These are phyloP conservation scores for Hippocampus guttulatus DNA, from an alignment of 2,113 vertebrate genomes.

Conservation along the genomic window DNA sequence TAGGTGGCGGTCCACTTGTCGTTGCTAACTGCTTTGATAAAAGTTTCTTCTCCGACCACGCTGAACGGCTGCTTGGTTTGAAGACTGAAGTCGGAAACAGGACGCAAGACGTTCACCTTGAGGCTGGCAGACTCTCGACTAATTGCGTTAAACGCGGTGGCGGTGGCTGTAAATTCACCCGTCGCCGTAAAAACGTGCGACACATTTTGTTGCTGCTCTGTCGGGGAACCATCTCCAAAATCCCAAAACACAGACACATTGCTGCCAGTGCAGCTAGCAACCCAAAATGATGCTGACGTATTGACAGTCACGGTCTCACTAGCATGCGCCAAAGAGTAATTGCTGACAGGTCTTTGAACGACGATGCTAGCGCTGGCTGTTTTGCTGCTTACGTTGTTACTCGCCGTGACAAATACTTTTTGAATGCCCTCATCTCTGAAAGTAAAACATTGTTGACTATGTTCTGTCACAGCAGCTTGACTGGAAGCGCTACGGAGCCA, in stretches of 20 bases:
- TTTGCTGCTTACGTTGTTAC: slow-evolving; percentile 66
- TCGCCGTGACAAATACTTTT: slow-evolving; percentile 55
- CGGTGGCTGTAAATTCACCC: slow-evolving; percentile 60
- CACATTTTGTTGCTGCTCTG: slow-evolving; percentile 32
- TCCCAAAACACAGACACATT: slow-evolving; percentile 68
- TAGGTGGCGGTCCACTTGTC: slow-evolving; percentile 49
- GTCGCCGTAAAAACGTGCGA: slow-evolving; percentile 60
- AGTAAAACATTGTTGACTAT: slow-evolving; percentile 57
- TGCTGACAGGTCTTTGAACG: slow-evolving; percentile 58
- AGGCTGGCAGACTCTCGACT: slow-evolving; percentile 48
- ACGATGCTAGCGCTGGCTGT: slow-evolving; percentile 43
- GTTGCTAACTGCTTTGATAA: slow-evolving; percentile 56
- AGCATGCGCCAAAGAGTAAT: slow-evolving; percentile 45
- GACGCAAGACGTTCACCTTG: slow-evolving; percentile 52
- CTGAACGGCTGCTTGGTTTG: slow-evolving; percentile 41
- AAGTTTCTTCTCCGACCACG: slow-evolving; percentile 52
- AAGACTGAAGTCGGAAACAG: slow-evolving; percentile 57
- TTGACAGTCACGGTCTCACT: slow-evolving; percentile 48
- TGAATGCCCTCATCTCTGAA: slow-evolving; percentile 64
- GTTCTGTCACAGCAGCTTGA: slow-evolving; percentile 15
- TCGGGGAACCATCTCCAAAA: slow-evolving; percentile 69
- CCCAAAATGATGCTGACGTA: slow-evolving; percentile 56
- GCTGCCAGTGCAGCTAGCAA: slow-evolving; percentile 45
- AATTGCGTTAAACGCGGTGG: slow-evolving; percentile 65
- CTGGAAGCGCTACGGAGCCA: slow-evolving; percentile 55